Evolutionary conservation across 2,888 invertebrate genomes (phyloP), one percentile per base, ranked within the genome.

Genomic region (Amiota communis): DNA sequence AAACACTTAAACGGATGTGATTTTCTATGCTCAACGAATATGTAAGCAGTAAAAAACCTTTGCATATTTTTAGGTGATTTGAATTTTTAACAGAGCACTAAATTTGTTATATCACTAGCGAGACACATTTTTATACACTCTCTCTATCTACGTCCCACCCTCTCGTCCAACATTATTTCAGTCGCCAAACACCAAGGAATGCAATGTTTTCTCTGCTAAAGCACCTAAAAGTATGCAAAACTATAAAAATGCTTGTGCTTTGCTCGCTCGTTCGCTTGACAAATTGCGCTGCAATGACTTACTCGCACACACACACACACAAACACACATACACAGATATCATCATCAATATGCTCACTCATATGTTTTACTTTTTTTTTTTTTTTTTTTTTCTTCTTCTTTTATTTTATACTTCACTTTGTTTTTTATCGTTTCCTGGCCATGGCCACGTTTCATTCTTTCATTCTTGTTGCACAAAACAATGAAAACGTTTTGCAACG

Each of bases 31-130:
- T 36, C 36, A 36, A 36, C 36, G 36, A 36, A 36, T 36, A 36
- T 36, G 36, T 36, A 36, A 36, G 36, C 36, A 36, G 46, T 65
- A 10, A 74, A 73, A 74, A 78, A 76, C 74, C 68, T 72, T 74
- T 82, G 84, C 85, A 84, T 85, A 84, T 85, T 83, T 84, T 76
- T 72, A 80, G 84, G 78, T 80, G 80, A 82, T 84, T 84, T 84
- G 79, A 82, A 82, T 83, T 84, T 49, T 80, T 81, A 77, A 79
- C 77, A 77, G 77, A 76, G 75, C 72, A 78, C 79, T 81, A 83
- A 78, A 84, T 73, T n/a, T 74, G 36, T 61, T 48, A 78, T 78
- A 80, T 83, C 84, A 81, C 81, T 75, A 47, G 80, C 36, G 36
- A 36, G 36, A 36, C 36, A 36, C 36, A 36, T 36, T 36, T 36